phyloP scores from a whole-genome alignment of 2,113 vertebrate genomes.

The Blennius ocellaris region DNA sequence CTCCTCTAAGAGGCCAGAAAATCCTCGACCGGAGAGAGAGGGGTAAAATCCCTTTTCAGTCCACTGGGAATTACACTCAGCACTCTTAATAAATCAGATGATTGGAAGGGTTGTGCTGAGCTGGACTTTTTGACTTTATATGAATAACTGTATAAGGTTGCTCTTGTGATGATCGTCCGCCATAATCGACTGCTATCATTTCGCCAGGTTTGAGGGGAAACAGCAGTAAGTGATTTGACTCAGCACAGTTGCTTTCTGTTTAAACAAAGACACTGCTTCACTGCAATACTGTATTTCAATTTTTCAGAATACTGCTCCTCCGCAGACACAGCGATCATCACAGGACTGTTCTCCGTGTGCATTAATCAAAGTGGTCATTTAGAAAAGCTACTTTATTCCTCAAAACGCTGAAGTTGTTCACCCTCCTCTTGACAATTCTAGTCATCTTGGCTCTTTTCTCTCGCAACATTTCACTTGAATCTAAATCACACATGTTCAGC shows the following conservation, averaged over 20 bases:
- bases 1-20: constrained; percentile 26
- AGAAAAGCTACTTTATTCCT: not conserved
- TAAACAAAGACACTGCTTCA: constrained; percentile 20
- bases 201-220: constrained; percentile 55
- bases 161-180: constrained; percentile 30
- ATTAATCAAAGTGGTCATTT: constrained; percentile 18
- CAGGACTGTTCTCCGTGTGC: not conserved
- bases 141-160: constrained; percentile 45
- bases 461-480: constrained; percentile 25
- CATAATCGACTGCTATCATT: constrained; percentile 38
- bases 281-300: constrained; percentile 29
- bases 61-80: constrained; percentile 50
- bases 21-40: constrained; percentile 38
- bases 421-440: not conserved
- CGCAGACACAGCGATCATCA: not conserved
- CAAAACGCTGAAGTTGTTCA: no score
- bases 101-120: constrained; percentile 66
- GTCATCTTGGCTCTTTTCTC: not conserved
- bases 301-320: not conserved
- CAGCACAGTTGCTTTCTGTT: constrained; percentile 62
- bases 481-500: constrained; percentile 16
- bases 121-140: constrained; percentile 47
- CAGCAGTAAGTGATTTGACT: constrained; percentile 71
- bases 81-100: constrained; percentile 61
- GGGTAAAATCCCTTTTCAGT: constrained; percentile 44